Conservation (phyloP, 2,888 invertebrate genomes). For the Megalurothrips usitatus region DNA sequence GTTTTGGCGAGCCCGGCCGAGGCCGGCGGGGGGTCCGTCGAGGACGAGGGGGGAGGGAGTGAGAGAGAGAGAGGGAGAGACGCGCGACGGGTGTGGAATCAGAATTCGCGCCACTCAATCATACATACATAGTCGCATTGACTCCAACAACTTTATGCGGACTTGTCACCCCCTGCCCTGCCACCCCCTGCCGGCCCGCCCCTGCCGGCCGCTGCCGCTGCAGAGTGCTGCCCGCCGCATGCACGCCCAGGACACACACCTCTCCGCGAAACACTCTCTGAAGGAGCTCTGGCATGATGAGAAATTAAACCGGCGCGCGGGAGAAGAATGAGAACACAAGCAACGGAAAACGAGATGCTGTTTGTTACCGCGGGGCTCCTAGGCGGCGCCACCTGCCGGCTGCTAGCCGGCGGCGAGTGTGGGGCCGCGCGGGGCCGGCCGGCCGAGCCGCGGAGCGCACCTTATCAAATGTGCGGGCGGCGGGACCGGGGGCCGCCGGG, state of each 20-base stretch:
- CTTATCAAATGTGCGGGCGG: not conserved
- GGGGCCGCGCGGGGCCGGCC: not conserved
- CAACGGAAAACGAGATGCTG: too few relatives aligned
- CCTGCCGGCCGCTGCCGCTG: not conserved
- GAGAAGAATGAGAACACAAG: too few relatives aligned
- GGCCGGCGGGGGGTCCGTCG: not conserved
- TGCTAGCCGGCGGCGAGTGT: too few relatives aligned
- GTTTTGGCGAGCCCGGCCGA: not conserved
- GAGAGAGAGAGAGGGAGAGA: not conserved
- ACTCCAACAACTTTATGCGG: not conserved
- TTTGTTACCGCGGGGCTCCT: not conserved
- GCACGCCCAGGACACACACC: not conserved
- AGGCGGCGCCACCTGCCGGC: not conserved
- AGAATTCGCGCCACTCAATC: constrained; percentile 22
- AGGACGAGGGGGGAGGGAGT: not conserved
- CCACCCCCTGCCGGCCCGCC: not conserved
- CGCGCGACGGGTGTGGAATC: not conserved
- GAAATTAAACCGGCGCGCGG: too few relatives aligned
- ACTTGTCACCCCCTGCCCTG: not conserved
- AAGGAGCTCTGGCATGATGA: too few relatives aligned
- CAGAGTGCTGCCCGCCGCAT: too few relatives aligned
- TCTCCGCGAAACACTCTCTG: not conserved
- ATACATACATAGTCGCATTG: constrained; percentile 20
- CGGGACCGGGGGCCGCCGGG: too few relatives aligned
- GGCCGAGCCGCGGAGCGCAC: not conserved